Conservation (phyloP, 2,797 vertebrate genomes). For the Catostomus latipinnis region DNA sequence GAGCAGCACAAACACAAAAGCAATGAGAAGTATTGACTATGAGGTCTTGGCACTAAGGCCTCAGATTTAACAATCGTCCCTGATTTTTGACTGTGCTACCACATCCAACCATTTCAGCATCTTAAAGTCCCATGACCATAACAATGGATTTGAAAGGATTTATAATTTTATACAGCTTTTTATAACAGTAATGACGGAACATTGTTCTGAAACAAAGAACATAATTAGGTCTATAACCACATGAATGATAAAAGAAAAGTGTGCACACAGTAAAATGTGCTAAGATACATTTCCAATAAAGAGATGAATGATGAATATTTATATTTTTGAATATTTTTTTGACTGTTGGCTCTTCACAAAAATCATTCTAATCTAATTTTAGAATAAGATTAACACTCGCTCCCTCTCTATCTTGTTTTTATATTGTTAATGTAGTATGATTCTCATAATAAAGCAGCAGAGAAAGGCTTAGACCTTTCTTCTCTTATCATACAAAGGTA, state of each 20-base stretch:
- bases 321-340: too few species aligned
- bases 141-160: not conserved
- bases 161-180: not conserved
- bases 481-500: constrained; percentile 54
- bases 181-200: not conserved
- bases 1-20: not conserved
- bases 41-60: not conserved
- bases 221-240: not conserved
- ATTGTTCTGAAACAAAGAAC: constrained; percentile 3
- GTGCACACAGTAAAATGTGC: not conserved
- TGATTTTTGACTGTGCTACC: not conserved
- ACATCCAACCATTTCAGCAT: not conserved
- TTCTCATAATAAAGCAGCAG: too few species aligned
- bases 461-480: not conserved
- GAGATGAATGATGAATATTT: too few species aligned
- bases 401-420: too few species aligned
- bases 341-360: too few species aligned
- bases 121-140: not conserved
- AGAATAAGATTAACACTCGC: too few species aligned
- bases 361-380: too few species aligned
- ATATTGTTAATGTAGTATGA: too few species aligned
- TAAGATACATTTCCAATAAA: not conserved
- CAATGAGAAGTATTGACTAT: constrained; percentile 2
- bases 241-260: not conserved
- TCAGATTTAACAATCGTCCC: not conserved